phyloP scores from a whole-genome alignment of 1,140 invertebrate genomes.

The Zaprionus inermis region DNA sequence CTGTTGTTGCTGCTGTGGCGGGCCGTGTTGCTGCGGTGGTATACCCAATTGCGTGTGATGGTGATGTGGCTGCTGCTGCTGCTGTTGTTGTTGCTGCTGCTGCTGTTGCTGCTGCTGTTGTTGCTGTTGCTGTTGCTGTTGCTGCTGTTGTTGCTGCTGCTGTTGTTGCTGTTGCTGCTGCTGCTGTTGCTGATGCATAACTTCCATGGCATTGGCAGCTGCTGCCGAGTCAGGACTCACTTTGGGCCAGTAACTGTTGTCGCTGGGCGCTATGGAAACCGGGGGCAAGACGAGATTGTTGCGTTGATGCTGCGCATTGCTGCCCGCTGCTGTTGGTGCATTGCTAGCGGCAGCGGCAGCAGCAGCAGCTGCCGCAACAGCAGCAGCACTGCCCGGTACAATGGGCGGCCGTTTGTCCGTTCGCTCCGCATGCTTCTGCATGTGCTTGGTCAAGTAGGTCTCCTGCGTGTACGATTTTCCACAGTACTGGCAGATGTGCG shows the following conservation, averaged over 20 bases:
- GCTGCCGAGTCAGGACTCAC: conserved; percentile 90
- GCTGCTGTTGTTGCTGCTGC: conserved; percentile 71
- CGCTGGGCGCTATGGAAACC: conserved; percentile 84
- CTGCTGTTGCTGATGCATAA: conserved; percentile 88
- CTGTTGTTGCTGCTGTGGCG: conserved; percentile 69
- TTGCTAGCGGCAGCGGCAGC: conserved; percentile 50
- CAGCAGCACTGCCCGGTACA: conserved; percentile 59
- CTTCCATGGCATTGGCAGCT: conserved; percentile 88
- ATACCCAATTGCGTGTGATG: conserved; percentile 66
- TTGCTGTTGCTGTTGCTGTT: conserved; percentile 66
- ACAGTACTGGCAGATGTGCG: conserved; percentile 99
- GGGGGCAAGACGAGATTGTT: conserved; percentile 69
- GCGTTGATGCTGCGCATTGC: conserved; percentile 72
- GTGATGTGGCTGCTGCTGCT: conserved; percentile 65
- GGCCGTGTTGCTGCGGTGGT: conserved; percentile 68
- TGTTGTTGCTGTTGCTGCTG: conserved; percentile 84
- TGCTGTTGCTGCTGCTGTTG: conserved; percentile 62
- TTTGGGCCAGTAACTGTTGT: conserved; percentile 92
- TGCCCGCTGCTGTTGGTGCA: conserved; percentile 22
- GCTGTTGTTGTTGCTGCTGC: conserved; percentile 55
- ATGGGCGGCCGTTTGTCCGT: conserved; percentile 95
- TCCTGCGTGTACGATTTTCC: conserved; percentile 99
- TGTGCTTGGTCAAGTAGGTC: conserved; percentile 99
- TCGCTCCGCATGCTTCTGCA: conserved; percentile 98
- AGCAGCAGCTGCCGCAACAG: conserved; percentile 84